Evolutionary conservation across 2,113 vertebrate species (phyloP).

Genomic region (Hippotragus niger): DNA sequence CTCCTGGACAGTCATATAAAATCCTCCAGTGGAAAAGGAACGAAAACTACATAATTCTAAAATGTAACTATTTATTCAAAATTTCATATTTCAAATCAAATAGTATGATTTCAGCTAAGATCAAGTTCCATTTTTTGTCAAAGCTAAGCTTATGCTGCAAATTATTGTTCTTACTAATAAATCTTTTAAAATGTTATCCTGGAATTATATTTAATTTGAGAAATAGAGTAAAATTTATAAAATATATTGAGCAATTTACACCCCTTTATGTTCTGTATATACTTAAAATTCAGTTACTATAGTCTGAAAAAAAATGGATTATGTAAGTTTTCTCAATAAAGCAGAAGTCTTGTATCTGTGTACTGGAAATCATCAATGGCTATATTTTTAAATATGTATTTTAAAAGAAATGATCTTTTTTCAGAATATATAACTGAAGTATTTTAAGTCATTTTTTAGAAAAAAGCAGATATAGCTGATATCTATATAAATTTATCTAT

Average conservation of each 20-base stretch:
- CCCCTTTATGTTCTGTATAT: not conserved
- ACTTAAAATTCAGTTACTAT: not conserved
- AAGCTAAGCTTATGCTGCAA: not conserved
- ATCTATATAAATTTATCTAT: too few relatives aligned
- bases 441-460: not conserved
- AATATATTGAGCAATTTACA: not conserved
- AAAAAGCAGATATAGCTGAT: not conserved
- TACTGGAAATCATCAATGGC: not conserved
- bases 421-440: not conserved
- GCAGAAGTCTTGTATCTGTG: fast-evolving
- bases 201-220: not conserved
- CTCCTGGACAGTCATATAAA: not conserved
- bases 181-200: not conserved
- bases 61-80: not conserved
- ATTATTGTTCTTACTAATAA: not conserved
- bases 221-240: not conserved
- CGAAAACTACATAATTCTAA: not conserved
- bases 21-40: not conserved
- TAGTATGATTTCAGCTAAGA: not conserved
- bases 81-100: not conserved
- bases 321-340: slow-evolving; percentile 19
- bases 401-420: not conserved
- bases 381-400: not conserved
- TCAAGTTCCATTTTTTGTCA: not conserved
- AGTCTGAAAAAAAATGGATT: not conserved